Conservation (phyloP, 2,797 vertebrate species). For the Intellagama lesueurii region DNA sequence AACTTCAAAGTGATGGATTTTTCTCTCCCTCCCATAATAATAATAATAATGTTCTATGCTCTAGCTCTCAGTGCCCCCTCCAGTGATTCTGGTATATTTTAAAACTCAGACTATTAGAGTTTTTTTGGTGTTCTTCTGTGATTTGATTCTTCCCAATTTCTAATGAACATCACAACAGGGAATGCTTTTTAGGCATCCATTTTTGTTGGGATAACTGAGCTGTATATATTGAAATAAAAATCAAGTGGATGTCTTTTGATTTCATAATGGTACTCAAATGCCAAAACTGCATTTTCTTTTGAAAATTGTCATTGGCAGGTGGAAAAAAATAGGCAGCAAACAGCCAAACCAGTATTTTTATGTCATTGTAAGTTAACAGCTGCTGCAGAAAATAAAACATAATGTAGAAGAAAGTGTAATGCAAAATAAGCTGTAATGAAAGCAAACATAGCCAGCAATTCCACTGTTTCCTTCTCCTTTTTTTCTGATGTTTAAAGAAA, state of each 20-base stretch:
- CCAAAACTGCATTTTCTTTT: not conserved
- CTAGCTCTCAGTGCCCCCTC: not conserved
- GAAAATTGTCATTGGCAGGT: not conserved
- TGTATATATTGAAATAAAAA: constrained; percentile 17
- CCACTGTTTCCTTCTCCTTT: not conserved
- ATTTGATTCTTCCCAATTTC: not conserved
- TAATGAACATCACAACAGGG: not conserved
- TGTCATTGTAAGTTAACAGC: constrained; percentile 20
- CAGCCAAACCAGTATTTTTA: constrained; percentile 19
- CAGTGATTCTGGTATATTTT: not conserved
- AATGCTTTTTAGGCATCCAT: not conserved
- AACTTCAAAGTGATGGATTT: too few relatives aligned
- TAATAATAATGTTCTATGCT: too few relatives aligned
- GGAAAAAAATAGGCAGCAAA: not conserved
- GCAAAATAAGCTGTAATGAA: constrained; percentile 4
- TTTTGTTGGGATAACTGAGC: not conserved
- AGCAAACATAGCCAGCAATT: constrained; percentile 2
- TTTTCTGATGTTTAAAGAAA: not conserved
- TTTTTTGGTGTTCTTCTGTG: not conserved
- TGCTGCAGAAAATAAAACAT: constrained; percentile 29
- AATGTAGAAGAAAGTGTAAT: constrained; percentile 19
- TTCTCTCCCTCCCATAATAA: too few relatives aligned
- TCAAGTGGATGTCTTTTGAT: constrained; percentile 4
- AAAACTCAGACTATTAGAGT: not conserved
- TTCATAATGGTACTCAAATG: constrained; percentile 21